Conservation (phyloP, 2,113 vertebrate genomes). For the Balaenoptera acutorostrata region DNA sequence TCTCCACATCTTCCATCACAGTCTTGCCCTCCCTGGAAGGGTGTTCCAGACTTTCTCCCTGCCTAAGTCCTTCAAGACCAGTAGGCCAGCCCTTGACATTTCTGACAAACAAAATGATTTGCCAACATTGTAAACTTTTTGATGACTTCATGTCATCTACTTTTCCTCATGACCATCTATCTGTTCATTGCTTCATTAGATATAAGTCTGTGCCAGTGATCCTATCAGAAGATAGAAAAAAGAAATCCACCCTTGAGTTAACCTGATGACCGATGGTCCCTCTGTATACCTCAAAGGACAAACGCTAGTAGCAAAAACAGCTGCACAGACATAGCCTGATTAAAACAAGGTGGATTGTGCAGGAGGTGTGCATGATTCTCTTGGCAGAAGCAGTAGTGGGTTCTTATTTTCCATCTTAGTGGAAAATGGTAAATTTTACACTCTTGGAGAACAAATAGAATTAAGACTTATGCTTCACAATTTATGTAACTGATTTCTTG, state of each 20-base stretch:
- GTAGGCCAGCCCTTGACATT: not conserved
- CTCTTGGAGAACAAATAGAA: constrained; percentile 40
- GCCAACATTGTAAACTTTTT: not conserved
- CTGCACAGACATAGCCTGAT: not conserved
- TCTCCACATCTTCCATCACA: not conserved
- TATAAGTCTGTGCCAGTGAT: not conserved
- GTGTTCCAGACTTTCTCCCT: not conserved
- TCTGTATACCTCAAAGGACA: not conserved
- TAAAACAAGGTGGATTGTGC: not conserved
- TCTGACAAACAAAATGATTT: not conserved
- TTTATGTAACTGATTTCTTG: constrained; percentile 56
- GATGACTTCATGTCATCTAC: not conserved
- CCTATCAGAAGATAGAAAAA: not conserved
- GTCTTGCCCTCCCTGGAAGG: not conserved
- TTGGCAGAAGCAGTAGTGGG: not conserved
- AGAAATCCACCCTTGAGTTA: not conserved
- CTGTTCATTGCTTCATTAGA: not conserved
- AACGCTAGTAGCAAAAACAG: not conserved
- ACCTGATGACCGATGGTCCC: not conserved
- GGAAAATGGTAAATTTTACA: constrained; percentile 36
- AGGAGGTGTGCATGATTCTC: not conserved
- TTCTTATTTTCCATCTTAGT: constrained; percentile 30
- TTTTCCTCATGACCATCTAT: not conserved
- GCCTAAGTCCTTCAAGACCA: not conserved
- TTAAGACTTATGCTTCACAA: constrained; percentile 30